Percentiles rank a stretch among this genome's conserved stretches.
These are phyloP conservation scores for Aphidius colemani DNA, from an alignment of 2,888 invertebrate species.

Conservation along the genomic window DNA sequence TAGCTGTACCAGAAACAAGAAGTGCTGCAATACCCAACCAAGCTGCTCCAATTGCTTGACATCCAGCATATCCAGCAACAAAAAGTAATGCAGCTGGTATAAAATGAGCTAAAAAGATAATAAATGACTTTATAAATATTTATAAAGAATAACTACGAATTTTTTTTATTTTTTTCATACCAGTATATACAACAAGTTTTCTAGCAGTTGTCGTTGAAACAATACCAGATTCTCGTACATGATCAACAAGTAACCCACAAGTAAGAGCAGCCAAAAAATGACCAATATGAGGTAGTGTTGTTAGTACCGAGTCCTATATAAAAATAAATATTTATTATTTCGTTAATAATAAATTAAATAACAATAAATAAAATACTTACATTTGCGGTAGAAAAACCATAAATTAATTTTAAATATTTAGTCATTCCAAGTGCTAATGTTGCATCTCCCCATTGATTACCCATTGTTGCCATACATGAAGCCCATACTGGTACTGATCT, in stretches of 20 bases:
- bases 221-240: constrained; percentile 62
- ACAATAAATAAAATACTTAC: constrained; percentile 50
- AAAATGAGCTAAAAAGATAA: constrained; percentile 62
- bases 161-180: constrained; percentile 45
- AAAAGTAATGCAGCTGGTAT: constrained; percentile 66
- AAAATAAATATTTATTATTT: background rate
- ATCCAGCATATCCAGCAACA: constrained; percentile 67
- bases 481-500: constrained; percentile 67
- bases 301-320: constrained; percentile 63
- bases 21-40: constrained; percentile 65
- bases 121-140: background rate
- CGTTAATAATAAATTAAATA: background rate
- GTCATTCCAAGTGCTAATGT: constrained; percentile 66
- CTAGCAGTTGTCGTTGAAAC: constrained; percentile 65
- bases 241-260: constrained; percentile 65
- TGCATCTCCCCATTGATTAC: constrained; percentile 67
- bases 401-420: constrained; percentile 66
- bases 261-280: constrained; percentile 65
- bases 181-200: constrained; percentile 65
- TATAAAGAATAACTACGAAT: background rate
- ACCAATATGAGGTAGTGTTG: constrained; percentile 65
- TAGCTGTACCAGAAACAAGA: constrained; percentile 65
- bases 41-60: constrained; percentile 65
- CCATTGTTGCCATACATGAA: constrained; percentile 65
- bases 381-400: constrained; percentile 66